These are phyloP conservation scores for Gymnarchus niloticus DNA, from an alignment of 2,113 vertebrate species.

Conservation along the genomic window DNA sequence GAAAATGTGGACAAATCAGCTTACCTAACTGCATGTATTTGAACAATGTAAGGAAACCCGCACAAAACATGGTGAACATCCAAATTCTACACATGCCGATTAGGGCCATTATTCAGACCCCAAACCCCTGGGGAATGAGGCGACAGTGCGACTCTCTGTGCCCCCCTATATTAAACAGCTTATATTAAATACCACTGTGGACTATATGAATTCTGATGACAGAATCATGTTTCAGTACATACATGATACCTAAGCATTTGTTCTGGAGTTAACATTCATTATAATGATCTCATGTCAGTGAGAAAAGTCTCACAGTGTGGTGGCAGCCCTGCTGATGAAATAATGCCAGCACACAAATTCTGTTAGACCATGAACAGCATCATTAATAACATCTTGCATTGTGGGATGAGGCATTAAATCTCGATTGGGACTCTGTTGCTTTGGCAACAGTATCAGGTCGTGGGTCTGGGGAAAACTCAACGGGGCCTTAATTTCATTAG, in stretches of 20 bases:
- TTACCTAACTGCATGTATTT: neutral
- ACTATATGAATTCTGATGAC: neutral
- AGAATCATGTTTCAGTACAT: neutral
- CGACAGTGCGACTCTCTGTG: neutral
- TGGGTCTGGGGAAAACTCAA: constrained; percentile 7
- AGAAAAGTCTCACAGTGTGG: neutral
- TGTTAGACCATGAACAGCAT: neutral
- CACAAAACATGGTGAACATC: neutral
- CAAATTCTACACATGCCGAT: neutral
- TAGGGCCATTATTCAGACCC: neutral
- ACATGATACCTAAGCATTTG: neutral
- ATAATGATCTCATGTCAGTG: neutral
- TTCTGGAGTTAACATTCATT: neutral
- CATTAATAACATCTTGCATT: neutral
- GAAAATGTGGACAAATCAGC: neutral
- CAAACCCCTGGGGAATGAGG: neutral
- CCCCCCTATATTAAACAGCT: neutral
- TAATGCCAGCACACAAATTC: neutral
- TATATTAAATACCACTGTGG: neutral
- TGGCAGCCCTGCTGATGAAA: neutral
- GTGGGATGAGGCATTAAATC: neutral
- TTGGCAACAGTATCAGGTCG: constrained; percentile 31
- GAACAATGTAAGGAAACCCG: neutral
- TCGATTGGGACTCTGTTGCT: constrained; percentile 26
- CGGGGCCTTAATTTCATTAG: constrained; percentile 23